Base-by-base conservation (phyloP, 2,113 vertebrate genomes). In the Vombatus ursinus region DNA sequence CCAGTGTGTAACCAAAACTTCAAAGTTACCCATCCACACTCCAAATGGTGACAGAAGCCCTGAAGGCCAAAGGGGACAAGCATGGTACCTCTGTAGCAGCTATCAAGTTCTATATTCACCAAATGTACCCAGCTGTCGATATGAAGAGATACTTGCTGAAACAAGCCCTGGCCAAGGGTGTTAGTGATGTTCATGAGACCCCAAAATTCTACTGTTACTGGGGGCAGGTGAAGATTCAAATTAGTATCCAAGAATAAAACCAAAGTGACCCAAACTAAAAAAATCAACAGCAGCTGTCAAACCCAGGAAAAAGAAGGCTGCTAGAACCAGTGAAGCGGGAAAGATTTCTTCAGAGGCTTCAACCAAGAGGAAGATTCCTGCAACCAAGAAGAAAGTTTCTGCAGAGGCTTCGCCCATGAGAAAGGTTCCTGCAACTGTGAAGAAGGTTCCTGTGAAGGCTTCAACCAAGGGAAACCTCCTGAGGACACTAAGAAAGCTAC, bases 11-110 rank as follows among this genome's bases (percentile, higher is more conserved):
- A 84, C 68, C 68, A 84, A 23, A 84, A 7, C 47, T 19, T 0
- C 94, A 51, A n/a, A 93, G 95, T 10, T 98, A 99, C 77, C 99
- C 99, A 0, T 24, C 99, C 0, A 98, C 99, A 0, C 97, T 99
- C 19, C 94, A 97, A 4, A 99, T 99, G 99, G 98, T 99, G 57
- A 98, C 98, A 0, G 99, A 99, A 96, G 99, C 99, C 0, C 97
- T 99, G n/a, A 97, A 22, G 93, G 99, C 97, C 0, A 93, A 99
- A 0, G 98, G 99, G 1, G 97, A 98, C 1, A 98, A 92, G 28
- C 99, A 99, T 90, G 99, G 99, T 0, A 98, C 98, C 0, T 99
- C 99, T 0, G 99, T 98, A 0, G 89, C 98, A 0, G 99, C 99
- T 8, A 99, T 99, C 91, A 99, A 98, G n/a, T 93, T 37, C 0